phyloP scores from a whole-genome alignment of 2,888 invertebrate species.

The Agrypnus murinus region DNA sequence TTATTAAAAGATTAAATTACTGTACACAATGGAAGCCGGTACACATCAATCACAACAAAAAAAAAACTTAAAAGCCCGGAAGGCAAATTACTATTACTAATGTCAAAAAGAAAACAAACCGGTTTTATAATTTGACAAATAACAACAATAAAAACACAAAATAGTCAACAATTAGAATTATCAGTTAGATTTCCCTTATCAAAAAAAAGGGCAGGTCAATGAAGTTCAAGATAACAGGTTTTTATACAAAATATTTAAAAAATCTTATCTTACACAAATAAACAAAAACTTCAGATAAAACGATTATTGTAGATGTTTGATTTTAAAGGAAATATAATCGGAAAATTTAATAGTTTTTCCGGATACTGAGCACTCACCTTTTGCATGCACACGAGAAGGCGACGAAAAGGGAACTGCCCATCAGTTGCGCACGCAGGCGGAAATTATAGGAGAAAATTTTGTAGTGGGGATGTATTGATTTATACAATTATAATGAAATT shows the following conservation, averaged over 20 bases:
- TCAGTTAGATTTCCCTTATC: constrained; percentile 20
- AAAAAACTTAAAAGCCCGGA: neutral
- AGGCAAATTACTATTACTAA: neutral
- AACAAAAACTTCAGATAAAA: constrained; percentile 19
- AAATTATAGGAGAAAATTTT: constrained; percentile 57
- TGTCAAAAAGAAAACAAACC: neutral
- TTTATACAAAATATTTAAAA: constrained; percentile 25
- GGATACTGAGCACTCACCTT: constrained; percentile 55
- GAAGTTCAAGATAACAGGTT: neutral
- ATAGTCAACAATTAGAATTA: neutral
- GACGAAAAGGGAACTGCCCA: constrained; percentile 65
- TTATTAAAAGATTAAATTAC: constrained; percentile 9
- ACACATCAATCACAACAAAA: constrained; percentile 2
- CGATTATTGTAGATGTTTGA: constrained; percentile 2
- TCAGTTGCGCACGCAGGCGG: constrained; percentile 64
- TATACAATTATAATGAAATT: constrained; percentile 12
- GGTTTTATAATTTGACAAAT: neutral
- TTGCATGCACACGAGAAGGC: constrained; percentile 63
- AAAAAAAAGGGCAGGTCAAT: constrained; percentile 19
- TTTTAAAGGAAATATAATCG: constrained; percentile 25
- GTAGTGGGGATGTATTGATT: constrained; percentile 42
- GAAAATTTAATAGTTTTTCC: constrained; percentile 34
- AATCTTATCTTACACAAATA: constrained; percentile 27
- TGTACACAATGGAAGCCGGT: constrained; percentile 32
- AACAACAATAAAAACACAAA: neutral